Evolutionary conservation across 2,797 vertebrate species (phyloP).

Genomic region (Chiloscyllium punctatum): DNA sequence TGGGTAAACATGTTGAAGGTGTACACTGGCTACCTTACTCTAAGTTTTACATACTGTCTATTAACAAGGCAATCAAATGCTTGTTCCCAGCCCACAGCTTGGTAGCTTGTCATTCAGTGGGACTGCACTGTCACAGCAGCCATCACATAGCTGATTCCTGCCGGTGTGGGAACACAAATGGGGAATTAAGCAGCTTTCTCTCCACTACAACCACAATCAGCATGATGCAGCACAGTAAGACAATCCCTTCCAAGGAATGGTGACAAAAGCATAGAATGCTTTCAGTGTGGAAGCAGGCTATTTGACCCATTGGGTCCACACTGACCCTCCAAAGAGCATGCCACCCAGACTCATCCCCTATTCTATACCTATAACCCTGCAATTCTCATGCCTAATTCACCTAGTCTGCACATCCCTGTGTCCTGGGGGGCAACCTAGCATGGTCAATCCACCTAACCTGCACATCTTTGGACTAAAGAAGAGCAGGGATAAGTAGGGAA

Average conservation of each 20-base stretch:
- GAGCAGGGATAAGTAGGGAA: not conserved
- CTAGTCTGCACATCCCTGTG: too few relatives aligned
- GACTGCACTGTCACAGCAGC: not conserved
- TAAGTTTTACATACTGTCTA: not conserved
- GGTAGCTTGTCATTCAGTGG: not conserved
- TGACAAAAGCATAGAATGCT: too few relatives aligned
- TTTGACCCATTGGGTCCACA: too few relatives aligned
- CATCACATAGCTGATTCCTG: not conserved
- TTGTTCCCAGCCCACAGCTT: not conserved
- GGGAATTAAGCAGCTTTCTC: not conserved
- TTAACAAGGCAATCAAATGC: not conserved
- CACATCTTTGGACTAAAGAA: not conserved
- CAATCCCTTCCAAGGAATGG: not conserved
- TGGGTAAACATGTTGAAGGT: not conserved
- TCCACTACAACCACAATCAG: not conserved
- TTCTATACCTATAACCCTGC: too few relatives aligned
- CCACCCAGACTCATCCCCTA: too few relatives aligned
- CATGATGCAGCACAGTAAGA: not conserved
- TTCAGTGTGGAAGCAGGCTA: too few relatives aligned
- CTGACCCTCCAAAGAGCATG: too few relatives aligned
- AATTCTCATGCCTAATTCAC: too few relatives aligned
- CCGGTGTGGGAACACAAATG: not conserved
- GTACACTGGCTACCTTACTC: not conserved
- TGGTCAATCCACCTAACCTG: too few relatives aligned
- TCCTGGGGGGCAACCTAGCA: too few relatives aligned